Conservation (phyloP, 2,113 vertebrate species). For the Platycercus adscitus region DNA sequence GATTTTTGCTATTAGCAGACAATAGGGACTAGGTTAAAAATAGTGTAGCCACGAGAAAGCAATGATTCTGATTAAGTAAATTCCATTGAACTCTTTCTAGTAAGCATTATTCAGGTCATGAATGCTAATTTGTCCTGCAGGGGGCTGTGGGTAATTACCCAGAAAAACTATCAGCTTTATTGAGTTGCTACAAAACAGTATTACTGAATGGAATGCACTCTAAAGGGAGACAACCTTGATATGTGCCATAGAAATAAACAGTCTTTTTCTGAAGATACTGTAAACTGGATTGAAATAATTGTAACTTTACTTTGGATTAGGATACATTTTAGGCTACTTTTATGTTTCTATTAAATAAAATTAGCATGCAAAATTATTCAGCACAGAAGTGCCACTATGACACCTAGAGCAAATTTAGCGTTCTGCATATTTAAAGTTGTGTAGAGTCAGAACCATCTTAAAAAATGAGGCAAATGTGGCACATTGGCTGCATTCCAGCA, state of each 20-base stretch:
- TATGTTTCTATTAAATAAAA: slow-evolving; percentile 71
- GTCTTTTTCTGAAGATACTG: slow-evolving; percentile 8
- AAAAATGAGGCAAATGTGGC: slow-evolving; percentile 77
- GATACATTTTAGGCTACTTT: slow-evolving; percentile 49
- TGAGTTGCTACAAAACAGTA: slow-evolving; percentile 79
- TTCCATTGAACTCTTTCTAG: slow-evolving; percentile 85
- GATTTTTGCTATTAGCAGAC: slow-evolving; percentile 70
- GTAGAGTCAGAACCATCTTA: slow-evolving; percentile 74
- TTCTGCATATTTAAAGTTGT: slow-evolving; percentile 78
- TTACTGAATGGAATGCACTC: slow-evolving; percentile 71
- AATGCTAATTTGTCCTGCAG: slow-evolving; percentile 86
- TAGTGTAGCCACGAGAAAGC: slow-evolving; percentile 75
- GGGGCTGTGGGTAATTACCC: slow-evolving; percentile 84
- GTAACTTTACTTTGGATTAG: slow-evolving; percentile 55
- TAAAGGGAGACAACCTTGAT: slow-evolving; percentile 75
- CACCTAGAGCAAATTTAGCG: slow-evolving; percentile 71
- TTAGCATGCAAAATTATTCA: slow-evolving; percentile 72
- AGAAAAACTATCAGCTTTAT: slow-evolving; percentile 84
- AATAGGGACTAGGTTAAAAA: slow-evolving; percentile 66
- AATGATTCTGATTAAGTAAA: slow-evolving; percentile 85
- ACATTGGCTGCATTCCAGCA: slow-evolving; percentile 78
- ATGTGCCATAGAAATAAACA: slow-evolving; percentile 25
- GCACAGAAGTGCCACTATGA: slow-evolving; percentile 74
- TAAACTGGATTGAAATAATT: slow-evolving; percentile 36
- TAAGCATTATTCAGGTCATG: slow-evolving; percentile 85